These are phyloP conservation scores for Allolobophora icterica DNA, from an alignment of 2,888 invertebrate genomes.

Conservation along the genomic window DNA sequence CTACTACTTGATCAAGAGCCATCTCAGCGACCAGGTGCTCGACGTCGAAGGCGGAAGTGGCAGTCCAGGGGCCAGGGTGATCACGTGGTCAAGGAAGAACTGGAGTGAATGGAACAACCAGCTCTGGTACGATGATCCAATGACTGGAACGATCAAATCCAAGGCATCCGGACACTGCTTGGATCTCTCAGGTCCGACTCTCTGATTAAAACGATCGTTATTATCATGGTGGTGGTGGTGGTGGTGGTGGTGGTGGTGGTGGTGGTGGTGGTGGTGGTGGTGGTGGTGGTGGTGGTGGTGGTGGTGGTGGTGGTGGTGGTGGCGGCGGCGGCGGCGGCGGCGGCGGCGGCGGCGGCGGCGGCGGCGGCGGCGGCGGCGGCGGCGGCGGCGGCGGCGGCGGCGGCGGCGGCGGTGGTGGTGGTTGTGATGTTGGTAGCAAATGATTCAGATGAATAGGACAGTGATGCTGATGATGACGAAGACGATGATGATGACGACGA, in stretches of 20 bases:
- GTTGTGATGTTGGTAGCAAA: no score
- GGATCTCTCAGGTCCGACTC: conserved; percentile 10
- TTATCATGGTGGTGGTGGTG: background rate
- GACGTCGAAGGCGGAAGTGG: conserved; percentile 42
- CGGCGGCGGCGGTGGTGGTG: no score
- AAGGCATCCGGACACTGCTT: conserved; percentile 35
- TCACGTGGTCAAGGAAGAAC: conserved; percentile 39
- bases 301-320: no score
- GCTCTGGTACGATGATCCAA: conserved; percentile 46
- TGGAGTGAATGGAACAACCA: conserved; percentile 42
- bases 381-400: no score
- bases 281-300: background rate
- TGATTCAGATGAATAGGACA: no score
- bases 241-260: background rate
- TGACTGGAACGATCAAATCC: conserved; percentile 40
- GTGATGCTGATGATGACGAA: no score
- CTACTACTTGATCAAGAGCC: conserved; percentile 45
- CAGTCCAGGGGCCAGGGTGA: conserved; percentile 42
- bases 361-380: no score
- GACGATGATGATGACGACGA: no score
- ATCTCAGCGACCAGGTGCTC: conserved; percentile 42
- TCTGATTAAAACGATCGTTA: background rate
- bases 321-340: no score
- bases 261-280: background rate
- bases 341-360: no score